phyloP scores from a whole-genome alignment of 2,888 invertebrate genomes.

The Acleris emargana region DNA sequence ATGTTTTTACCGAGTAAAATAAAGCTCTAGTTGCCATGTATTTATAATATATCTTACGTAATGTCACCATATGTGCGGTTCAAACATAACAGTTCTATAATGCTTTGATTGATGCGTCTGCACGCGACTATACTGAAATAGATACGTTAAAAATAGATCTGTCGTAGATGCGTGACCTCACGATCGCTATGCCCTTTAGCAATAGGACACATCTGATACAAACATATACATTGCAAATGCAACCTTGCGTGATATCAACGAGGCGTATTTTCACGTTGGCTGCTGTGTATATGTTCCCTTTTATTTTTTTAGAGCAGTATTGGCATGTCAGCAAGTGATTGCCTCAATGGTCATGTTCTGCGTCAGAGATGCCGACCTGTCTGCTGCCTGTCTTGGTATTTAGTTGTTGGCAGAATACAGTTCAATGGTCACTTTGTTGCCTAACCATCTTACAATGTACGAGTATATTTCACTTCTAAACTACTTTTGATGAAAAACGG shows the following conservation, averaged over 20 bases:
- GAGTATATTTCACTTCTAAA: no score
- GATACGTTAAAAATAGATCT: constrained; percentile 3
- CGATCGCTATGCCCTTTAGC: neutral
- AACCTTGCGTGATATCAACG: no score
- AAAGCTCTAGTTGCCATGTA: no score
- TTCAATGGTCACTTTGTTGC: neutral
- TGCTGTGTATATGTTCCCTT: no score
- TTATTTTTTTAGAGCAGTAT: neutral
- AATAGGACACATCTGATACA: no score
- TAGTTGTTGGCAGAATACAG: neutral
- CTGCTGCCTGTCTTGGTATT: neutral
- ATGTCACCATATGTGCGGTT: neutral
- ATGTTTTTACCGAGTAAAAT: no score
- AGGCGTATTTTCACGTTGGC: no score
- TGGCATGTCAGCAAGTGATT: neutral
- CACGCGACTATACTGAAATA: constrained; percentile 3
- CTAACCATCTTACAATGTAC: no score
- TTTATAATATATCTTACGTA: neutral
- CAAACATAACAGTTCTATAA: neutral
- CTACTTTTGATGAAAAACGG: no score
- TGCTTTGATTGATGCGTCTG: constrained; percentile 1
- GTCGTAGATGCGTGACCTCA: constrained; percentile 12
- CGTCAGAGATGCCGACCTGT: neutral
- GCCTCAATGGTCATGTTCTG: neutral
- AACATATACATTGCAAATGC: no score